Evolutionary conservation across 2,888 invertebrate genomes (phyloP), one percentile per base, ranked within the genome.

Genomic region (Xestia rhomboidea): DNA sequence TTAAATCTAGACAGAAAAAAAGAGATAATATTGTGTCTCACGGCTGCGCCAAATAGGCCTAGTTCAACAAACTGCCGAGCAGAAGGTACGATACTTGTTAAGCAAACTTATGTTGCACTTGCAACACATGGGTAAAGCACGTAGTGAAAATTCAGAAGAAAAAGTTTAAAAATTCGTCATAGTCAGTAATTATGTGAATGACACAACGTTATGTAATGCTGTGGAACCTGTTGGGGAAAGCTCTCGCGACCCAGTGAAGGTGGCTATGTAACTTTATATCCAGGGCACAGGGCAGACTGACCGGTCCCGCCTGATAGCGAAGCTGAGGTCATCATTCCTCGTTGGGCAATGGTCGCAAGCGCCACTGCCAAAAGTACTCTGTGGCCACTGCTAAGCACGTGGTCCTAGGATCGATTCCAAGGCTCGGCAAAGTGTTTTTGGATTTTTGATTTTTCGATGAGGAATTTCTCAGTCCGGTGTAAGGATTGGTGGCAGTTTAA

Each of bases 181-280:
- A 72, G 66, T 70, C 63, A 72, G 63, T 77, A 72, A 83, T 82
- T 68, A 85, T 82, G 86, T 68, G 86, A 70, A 75, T 85, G 86
- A 77, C 72, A 62, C 79, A 62, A 76, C 57, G 44, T 85, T 84
- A 67, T 38, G 62, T 44, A 74, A 85, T 13, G 24, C 10, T n/a
- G 46, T 60, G 77, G 66, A 81, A 76, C 57, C 72, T 67, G 76
- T 71, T 57, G 81, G 51, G 46, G 72, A 57, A 76, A 77, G 74
- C 78, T 85, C 64, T 84, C 68, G 63, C 60, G 64, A 68, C 85
- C 77, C 69, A 84, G 51, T 81, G 15, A 60, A 81, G 72, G 69
- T 67, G 30, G 54, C 44, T 49, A 77, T 74, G 78, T 64, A 66
- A 73, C 70, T 78, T 62, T 44, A 57, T 77, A 77, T 77, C 38